Percentiles rank a stretch among this genome's conserved stretches.
Conservation (phyloP, 2,888 invertebrate genomes). For the Protophormia terraenovae region DNA sequence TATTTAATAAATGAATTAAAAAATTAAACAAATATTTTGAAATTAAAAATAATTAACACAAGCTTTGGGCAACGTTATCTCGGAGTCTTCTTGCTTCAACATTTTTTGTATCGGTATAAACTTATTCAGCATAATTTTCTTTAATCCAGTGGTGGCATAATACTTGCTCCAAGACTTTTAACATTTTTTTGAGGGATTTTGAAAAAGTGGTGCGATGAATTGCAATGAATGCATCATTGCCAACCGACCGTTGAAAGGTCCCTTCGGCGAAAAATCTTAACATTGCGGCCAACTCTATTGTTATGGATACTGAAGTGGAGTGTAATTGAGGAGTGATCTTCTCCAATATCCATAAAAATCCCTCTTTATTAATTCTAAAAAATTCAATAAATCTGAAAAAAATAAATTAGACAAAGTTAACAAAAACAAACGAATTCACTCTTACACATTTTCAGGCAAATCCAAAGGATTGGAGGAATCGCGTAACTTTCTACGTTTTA, state of each 20-base stretch:
- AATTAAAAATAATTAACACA: no score
- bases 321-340: not conserved
- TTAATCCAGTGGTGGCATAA: not conserved
- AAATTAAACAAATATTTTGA: no score
- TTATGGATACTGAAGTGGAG: not conserved
- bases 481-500: constrained; percentile 3
- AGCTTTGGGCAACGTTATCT: no score
- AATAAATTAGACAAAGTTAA: not conserved
- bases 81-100: no score
- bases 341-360: not conserved
- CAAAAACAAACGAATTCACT: not conserved
- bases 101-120: no score
- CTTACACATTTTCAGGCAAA: not conserved
- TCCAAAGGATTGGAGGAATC: not conserved
- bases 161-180: not conserved
- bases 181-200: not conserved
- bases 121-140: no score
- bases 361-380: not conserved
- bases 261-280: not conserved
- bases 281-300: not conserved
- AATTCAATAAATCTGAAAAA: not conserved
- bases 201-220: not conserved
- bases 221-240: not conserved
- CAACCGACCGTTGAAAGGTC: not conserved
- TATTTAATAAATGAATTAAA: no score